Conservation (phyloP, 2,113 vertebrate species). For the Ascaphus truei region DNA sequence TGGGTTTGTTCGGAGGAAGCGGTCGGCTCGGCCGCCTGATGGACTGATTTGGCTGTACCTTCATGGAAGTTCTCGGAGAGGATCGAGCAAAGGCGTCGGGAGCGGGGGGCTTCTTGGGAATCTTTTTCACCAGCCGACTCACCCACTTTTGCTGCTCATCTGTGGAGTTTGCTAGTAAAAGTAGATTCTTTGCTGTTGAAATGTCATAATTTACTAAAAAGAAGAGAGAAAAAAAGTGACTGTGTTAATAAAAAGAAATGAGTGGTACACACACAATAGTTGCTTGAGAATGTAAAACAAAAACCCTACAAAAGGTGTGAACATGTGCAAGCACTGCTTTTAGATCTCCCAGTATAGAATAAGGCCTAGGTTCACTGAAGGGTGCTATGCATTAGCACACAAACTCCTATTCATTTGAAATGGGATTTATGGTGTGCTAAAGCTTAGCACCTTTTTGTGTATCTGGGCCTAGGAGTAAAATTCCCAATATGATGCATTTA, state of each 20-base stretch:
- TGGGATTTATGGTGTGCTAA: too few species aligned
- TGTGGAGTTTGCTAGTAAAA: constrained; percentile 86
- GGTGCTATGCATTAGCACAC: too few species aligned
- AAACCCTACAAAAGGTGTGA: too few species aligned
- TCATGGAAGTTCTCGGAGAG: constrained; percentile 90
- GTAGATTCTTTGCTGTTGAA: constrained; percentile 93
- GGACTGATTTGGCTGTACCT: constrained; percentile 91
- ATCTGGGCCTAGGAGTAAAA: too few species aligned
- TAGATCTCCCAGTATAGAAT: too few species aligned
- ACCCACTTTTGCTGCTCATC: constrained; percentile 99
- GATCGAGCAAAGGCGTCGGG: constrained; percentile 88
- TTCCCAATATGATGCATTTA: too few species aligned
- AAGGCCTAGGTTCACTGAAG: too few species aligned
- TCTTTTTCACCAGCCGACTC: constrained; percentile 92
- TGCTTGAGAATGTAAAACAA: too few species aligned
- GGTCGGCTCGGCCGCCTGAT: constrained; percentile 90
- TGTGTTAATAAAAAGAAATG: not conserved
- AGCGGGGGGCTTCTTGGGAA: constrained; percentile 92
- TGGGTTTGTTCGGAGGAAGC: constrained; percentile 89
- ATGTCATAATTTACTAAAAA: constrained; percentile 91
- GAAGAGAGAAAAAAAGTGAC: constrained; percentile 2
- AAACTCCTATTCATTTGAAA: too few species aligned
- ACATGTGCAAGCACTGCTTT: too few species aligned
- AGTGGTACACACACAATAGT: too few species aligned
- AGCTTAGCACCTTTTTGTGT: too few species aligned